phyloP scores from a whole-genome alignment of 2,113 vertebrate genomes.

The Sterrhoptilus dennistouni region DNA sequence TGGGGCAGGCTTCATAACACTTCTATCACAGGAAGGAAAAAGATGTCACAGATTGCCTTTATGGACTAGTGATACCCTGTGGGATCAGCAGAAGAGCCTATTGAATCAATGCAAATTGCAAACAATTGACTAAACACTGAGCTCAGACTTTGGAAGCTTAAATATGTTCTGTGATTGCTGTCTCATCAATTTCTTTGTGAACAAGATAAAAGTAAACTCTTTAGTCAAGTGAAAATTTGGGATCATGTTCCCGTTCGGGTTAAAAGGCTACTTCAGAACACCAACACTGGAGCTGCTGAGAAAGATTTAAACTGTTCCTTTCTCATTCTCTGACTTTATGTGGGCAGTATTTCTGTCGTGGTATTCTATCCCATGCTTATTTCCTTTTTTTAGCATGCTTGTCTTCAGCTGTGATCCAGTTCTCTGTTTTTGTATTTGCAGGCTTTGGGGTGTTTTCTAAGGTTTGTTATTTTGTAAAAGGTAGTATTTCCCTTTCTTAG shows the following conservation, averaged over 20 bases:
- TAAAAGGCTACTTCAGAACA: neutral
- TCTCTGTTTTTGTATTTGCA: neutral
- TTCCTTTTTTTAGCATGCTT: neutral
- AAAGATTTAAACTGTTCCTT: neutral
- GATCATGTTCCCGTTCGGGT: neutral
- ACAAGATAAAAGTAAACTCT: neutral
- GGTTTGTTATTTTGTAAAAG: neutral
- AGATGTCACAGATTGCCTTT: neutral
- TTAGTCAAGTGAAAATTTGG: neutral
- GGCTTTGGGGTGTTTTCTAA: neutral
- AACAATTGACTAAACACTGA: rapidly evolving
- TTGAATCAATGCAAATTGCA: neutral
- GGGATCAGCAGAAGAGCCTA: neutral
- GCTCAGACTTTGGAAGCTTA: neutral
- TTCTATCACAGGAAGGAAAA: neutral
- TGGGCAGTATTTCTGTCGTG: neutral
- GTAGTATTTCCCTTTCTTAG: neutral
- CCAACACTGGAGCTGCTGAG: neutral
- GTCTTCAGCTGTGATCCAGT: neutral
- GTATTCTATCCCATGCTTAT: neutral
- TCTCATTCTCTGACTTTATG: neutral
- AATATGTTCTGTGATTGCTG: neutral
- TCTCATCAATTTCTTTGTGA: neutral
- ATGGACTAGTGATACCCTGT: neutral
- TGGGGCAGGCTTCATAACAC: neutral